phyloP scores from a whole-genome alignment of 2,888 invertebrate genomes.

The Bedellia somnulentella region DNA sequence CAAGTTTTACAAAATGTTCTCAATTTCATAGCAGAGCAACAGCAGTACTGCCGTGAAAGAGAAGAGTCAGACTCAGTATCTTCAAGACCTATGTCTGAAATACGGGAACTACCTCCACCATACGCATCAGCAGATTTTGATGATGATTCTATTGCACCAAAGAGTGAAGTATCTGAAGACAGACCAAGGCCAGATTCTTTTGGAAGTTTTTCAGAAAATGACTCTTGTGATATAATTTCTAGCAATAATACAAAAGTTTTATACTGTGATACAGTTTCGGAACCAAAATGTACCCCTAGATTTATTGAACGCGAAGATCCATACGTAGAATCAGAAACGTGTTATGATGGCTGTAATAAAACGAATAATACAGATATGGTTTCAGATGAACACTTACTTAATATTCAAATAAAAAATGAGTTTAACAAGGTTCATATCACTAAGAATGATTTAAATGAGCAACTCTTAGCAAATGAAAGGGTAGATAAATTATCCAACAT shows the following conservation, averaged over 20 bases:
- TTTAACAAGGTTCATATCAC: constrained; percentile 39
- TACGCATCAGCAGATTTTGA: constrained; percentile 51
- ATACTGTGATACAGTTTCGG: constrained; percentile 45
- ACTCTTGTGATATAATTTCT: constrained; percentile 42
- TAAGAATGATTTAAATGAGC: constrained; percentile 22
- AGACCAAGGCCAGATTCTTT: constrained; percentile 48
- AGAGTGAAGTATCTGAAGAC: constrained; percentile 50
- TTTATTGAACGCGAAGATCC: constrained; percentile 52
- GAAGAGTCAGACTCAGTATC: constrained; percentile 62
- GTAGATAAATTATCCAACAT: constrained; percentile 31
- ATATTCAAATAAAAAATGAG: constrained; percentile 52
- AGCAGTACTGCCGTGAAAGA: constrained; percentile 67
- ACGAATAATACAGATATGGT: constrained; percentile 46
- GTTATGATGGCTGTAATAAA: constrained; percentile 32
- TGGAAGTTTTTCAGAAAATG: constrained; percentile 51
- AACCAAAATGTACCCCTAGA: constrained; percentile 42
- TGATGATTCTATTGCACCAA: constrained; percentile 47
- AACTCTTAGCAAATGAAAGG: constrained; percentile 17
- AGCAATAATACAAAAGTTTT: constrained; percentile 19
- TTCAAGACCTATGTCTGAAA: constrained; percentile 57
- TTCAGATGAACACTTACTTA: constrained; percentile 39
- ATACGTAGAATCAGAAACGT: constrained; percentile 44
- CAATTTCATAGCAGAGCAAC: constrained; percentile 76
- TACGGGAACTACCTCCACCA: constrained; percentile 57
- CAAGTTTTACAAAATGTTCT: constrained; percentile 73